These are phyloP conservation scores for Globodera rostochiensis DNA, from an alignment of 1,140 invertebrate genomes.

Conservation along the genomic window DNA sequence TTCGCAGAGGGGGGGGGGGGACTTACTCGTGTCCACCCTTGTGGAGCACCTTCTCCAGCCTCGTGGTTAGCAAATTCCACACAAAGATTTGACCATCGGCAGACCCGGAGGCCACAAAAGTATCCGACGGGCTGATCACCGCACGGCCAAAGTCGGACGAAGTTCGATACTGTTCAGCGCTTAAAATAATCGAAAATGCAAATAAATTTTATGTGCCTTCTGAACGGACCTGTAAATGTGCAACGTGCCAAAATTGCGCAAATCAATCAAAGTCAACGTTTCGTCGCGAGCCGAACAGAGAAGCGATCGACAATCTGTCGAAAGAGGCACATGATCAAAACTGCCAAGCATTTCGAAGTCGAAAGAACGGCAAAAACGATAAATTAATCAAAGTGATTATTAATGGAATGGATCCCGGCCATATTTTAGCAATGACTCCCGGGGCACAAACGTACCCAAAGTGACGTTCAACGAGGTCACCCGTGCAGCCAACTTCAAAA, in stretches of 20 bases:
- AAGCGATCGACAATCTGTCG: conserved; percentile 82
- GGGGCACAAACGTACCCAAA: conserved; percentile 72
- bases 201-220: conserved; percentile 5
- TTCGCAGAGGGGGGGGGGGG: too few species aligned
- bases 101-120: conserved; percentile 84
- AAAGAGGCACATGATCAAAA: background rate
- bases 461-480: conserved; percentile 91
- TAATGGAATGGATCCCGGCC: background rate
- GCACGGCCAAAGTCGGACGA: conserved; percentile 90
- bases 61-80: conserved; percentile 81
- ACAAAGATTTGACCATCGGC: conserved; percentile 86
- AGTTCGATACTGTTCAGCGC: conserved; percentile 89
- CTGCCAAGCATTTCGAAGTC: background rate
- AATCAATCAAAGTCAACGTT: conserved; percentile 87
- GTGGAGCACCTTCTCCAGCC: conserved; percentile 78
- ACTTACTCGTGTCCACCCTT: conserved; percentile 54
- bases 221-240: conserved; percentile 76
- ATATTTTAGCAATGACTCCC: too few species aligned
- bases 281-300: conserved; percentile 90
- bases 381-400: too few species aligned
- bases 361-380: too few species aligned
- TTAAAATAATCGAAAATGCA: conserved; percentile 64
- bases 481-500: conserved; percentile 85
- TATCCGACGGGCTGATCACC: conserved; percentile 84
- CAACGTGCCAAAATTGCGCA: conserved; percentile 87